Evolutionary conservation across 2,888 invertebrate genomes (phyloP).

Genomic region (Cantharis rufa): DNA sequence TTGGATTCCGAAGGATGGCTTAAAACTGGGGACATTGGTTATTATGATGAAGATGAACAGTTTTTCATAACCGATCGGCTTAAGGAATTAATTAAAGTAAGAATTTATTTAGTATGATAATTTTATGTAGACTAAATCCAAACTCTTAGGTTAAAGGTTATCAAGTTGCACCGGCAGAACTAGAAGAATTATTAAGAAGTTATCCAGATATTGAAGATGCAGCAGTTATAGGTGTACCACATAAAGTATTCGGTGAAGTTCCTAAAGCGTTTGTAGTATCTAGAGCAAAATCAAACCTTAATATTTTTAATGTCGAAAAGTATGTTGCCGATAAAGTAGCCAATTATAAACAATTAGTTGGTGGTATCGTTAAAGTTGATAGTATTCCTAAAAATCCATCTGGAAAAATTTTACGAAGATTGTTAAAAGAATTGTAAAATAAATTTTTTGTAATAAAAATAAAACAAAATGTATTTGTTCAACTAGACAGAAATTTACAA

Average conservation of each 20-base stretch:
- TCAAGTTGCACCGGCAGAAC: constrained; percentile 84
- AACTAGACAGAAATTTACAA: no score
- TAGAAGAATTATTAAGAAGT: constrained; percentile 72
- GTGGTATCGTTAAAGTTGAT: constrained; percentile 67
- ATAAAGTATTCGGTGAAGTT: constrained; percentile 69
- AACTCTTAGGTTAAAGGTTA: constrained; percentile 56
- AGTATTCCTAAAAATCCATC: constrained; percentile 75
- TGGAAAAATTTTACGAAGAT: constrained; percentile 73
- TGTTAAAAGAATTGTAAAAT: constrained; percentile 7
- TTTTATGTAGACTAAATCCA: not conserved
- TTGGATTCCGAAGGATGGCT: constrained; percentile 74
- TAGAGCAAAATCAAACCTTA: constrained; percentile 54
- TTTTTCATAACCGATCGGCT: constrained; percentile 75
- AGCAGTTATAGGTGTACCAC: constrained; percentile 78
- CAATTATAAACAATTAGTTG: constrained; percentile 71
- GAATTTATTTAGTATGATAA: not conserved
- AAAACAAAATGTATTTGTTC: no score
- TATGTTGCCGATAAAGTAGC: constrained; percentile 71
- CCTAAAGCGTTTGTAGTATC: constrained; percentile 74
- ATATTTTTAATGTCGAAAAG: constrained; percentile 61
- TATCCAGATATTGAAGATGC: constrained; percentile 77
- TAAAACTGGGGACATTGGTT: constrained; percentile 66
- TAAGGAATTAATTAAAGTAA: constrained; percentile 79
- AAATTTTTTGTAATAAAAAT: not conserved
- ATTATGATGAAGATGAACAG: constrained; percentile 65